phyloP scores from a whole-genome alignment of 2,797 vertebrate species.

The Corythornis leucogaster region DNA sequence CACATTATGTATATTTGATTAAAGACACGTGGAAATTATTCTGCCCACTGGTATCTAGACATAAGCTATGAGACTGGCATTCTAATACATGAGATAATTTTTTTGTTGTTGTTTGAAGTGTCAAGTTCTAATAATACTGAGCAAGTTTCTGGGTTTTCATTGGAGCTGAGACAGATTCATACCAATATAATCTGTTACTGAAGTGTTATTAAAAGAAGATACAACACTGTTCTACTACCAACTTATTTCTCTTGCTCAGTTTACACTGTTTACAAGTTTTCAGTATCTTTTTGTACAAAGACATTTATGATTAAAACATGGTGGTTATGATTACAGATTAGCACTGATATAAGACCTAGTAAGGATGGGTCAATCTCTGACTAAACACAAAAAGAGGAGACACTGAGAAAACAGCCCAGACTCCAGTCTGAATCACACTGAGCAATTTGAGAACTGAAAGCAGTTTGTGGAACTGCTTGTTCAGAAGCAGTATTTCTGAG shows the following conservation, averaged over 20 bases:
- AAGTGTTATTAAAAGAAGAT: neutral
- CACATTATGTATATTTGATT: neutral
- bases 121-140: neutral
- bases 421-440: neutral
- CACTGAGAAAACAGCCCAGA: neutral
- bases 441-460: neutral
- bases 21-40: neutral
- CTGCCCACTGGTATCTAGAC: neutral
- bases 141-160: neutral
- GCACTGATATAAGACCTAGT: neutral
- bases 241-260: neutral
- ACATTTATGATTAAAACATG: neutral
- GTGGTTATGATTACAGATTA: neutral
- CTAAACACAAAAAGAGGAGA: neutral
- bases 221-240: neutral
- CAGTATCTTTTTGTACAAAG: neutral
- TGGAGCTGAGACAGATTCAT: neutral
- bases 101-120: neutral
- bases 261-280: neutral
- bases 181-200: neutral
- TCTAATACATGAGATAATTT: neutral
- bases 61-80: neutral
- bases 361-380: neutral
- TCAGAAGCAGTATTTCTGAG: neutral
- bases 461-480: neutral